A percentile compares a stretch with the other conserved stretches of the same genome.
Evolutionary conservation across 1,140 invertebrate genomes (phyloP).

Genomic region (Coenobita brevimanus): DNA sequence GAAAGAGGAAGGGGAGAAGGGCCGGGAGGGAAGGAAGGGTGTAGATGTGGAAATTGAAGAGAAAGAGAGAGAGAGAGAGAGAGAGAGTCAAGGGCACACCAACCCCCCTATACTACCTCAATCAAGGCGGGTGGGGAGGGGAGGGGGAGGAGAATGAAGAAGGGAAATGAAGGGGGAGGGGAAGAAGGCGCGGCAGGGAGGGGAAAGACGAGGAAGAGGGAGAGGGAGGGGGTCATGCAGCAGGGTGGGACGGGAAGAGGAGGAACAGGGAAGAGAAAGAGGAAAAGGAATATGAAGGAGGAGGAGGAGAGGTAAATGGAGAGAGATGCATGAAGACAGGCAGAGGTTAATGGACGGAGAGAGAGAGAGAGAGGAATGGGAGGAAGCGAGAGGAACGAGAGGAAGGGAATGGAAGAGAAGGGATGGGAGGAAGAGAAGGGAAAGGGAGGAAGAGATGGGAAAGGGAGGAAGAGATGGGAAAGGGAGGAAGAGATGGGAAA

Average conservation of each 20-base stretch:
- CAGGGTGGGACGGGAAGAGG: neutral
- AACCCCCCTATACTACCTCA: neutral
- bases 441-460: too few species aligned
- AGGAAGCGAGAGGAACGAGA: too few species aligned
- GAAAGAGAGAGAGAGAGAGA: neutral
- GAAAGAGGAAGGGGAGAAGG: neutral
- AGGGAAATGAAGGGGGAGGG: too few species aligned
- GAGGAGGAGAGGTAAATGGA: too few species aligned
- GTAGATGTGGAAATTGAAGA: neutral
- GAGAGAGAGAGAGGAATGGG: too few species aligned
- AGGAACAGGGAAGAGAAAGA: neutral
- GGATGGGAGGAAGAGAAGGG: too few species aligned
- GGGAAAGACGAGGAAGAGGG: neutral
- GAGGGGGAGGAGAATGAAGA: neutral
- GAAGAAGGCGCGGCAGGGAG: neutral
- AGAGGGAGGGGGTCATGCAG: neutral
- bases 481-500: too few species aligned
- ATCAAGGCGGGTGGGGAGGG: neutral
- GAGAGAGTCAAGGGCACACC: neutral
- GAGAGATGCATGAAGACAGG: too few species aligned
- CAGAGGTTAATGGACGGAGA: too few species aligned
- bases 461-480: too few species aligned
- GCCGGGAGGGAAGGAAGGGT: neutral
- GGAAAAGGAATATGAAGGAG: neutral
- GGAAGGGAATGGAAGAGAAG: too few species aligned